Conservation (phyloP, 2,113 vertebrate genomes). For the Theristicus caerulescens region DNA sequence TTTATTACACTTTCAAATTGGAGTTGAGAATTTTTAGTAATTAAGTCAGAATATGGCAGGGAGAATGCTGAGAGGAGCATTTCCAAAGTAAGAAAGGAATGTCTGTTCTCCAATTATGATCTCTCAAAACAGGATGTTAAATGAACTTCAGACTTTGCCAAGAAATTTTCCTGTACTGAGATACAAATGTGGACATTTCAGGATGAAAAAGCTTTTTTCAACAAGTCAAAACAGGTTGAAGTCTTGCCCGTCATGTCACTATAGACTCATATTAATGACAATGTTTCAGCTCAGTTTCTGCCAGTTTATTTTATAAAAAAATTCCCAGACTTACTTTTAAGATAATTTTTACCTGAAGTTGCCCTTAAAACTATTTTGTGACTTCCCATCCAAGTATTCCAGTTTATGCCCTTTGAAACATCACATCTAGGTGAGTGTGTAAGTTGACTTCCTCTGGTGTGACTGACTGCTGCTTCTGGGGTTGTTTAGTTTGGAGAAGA, state of each 20-base stretch:
- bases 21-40: background rate
- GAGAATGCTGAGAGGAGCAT: background rate
- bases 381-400: background rate
- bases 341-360: background rate
- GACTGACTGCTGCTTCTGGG: background rate
- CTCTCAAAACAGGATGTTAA: background rate
- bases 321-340: background rate
- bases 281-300: background rate
- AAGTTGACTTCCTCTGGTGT: background rate
- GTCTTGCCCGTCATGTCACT: background rate
- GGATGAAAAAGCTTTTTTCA: background rate
- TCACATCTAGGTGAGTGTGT: background rate
- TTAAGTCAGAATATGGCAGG: background rate
- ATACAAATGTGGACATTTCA: background rate
- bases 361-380: background rate
- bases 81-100: background rate
- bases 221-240: background rate
- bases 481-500: no score
- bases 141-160: background rate
- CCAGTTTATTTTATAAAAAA: background rate
- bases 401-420: background rate
- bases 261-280: background rate
- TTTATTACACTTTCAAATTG: background rate
- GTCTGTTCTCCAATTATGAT: background rate
- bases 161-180: background rate